Conservation (phyloP, 2,888 invertebrate genomes). For the Erebia palarica region DNA sequence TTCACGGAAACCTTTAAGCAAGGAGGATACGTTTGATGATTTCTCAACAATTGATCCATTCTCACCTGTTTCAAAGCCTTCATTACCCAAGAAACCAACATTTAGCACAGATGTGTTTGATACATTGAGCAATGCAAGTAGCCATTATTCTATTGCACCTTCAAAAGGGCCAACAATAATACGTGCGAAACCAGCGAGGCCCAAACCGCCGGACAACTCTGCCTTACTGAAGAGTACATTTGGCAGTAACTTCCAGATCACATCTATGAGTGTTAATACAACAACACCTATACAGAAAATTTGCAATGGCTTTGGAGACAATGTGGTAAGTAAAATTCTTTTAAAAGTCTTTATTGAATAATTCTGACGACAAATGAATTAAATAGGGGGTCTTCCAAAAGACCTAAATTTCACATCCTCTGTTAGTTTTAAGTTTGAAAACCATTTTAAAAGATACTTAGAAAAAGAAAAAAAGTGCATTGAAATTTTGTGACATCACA, state of each 20-base stretch:
- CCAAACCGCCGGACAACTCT: slow-evolving; percentile 79
- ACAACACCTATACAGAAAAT: slow-evolving; percentile 73
- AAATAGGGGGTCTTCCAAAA: too few relatives aligned
- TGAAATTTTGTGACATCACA: too few relatives aligned
- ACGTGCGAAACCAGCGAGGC: slow-evolving; percentile 83
- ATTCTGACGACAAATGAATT: too few relatives aligned
- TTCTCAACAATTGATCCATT: slow-evolving; percentile 82
- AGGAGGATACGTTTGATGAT: slow-evolving; percentile 77
- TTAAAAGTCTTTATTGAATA: too few relatives aligned
- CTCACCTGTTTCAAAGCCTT: slow-evolving; percentile 67
- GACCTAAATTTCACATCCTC: too few relatives aligned
- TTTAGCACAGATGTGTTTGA: slow-evolving; percentile 86
- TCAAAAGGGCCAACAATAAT: slow-evolving; percentile 89
- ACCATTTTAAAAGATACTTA: too few relatives aligned
- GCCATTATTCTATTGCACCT: slow-evolving; percentile 64
- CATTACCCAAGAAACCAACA: slow-evolving; percentile 75
- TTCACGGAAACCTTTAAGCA: slow-evolving; percentile 65
- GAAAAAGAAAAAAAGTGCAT: too few relatives aligned
- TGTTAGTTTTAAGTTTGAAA: too few relatives aligned
- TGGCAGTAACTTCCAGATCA: slow-evolving; percentile 56
- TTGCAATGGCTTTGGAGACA: slow-evolving; percentile 62
- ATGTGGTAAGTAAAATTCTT: slow-evolving; percentile 64
- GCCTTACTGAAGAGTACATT: slow-evolving; percentile 70
- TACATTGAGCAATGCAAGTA: slow-evolving; percentile 72
- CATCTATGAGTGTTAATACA: slow-evolving; percentile 71